Conservation (phyloP, 2,797 vertebrate species). For the Streptopelia turtur region DNA sequence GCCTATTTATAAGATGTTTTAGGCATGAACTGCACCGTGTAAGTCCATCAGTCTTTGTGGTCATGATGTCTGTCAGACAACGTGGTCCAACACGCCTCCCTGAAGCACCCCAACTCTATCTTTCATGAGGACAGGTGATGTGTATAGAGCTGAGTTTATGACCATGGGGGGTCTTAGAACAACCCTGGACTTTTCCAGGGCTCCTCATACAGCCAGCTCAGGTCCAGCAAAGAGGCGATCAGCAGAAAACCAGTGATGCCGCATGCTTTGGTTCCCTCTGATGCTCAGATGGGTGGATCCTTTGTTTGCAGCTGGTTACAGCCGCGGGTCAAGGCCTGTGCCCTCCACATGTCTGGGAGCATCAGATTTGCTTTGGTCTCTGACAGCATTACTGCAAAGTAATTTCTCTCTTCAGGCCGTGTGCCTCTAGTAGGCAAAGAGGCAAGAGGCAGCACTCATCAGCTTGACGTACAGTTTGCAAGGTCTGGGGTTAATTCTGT, state of each 20-base stretch:
- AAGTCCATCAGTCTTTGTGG: not conserved
- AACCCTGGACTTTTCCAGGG: not conserved
- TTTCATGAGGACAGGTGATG: not conserved
- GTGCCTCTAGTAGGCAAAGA: not conserved
- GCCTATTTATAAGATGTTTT: not conserved
- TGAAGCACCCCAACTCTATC: not conserved
- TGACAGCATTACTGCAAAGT: slow-evolving; percentile 36
- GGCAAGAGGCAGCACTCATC: not conserved
- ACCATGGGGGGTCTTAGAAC: not conserved
- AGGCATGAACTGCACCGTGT: not conserved
- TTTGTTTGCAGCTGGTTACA: not conserved
- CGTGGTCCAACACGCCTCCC: not conserved
- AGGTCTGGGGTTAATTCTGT: slow-evolving; percentile 55
- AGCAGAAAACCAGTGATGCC: not conserved
- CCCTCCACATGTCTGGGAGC: slow-evolving; percentile 33
- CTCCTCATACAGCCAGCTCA: not conserved
- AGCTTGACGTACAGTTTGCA: slow-evolving; percentile 4
- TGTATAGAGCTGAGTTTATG: not conserved
- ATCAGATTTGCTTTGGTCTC: slow-evolving; percentile 53
- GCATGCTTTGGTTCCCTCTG: not conserved
- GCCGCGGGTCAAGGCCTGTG: slow-evolving; percentile 44
- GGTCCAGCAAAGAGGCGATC: not conserved
- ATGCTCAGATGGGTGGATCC: not conserved
- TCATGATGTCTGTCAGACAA: not conserved
- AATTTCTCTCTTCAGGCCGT: not conserved